A percentile compares a stretch with the other conserved stretches of the same genome.
Conservation (phyloP, 2,888 invertebrate species). For the Chymomyza amoena region DNA sequence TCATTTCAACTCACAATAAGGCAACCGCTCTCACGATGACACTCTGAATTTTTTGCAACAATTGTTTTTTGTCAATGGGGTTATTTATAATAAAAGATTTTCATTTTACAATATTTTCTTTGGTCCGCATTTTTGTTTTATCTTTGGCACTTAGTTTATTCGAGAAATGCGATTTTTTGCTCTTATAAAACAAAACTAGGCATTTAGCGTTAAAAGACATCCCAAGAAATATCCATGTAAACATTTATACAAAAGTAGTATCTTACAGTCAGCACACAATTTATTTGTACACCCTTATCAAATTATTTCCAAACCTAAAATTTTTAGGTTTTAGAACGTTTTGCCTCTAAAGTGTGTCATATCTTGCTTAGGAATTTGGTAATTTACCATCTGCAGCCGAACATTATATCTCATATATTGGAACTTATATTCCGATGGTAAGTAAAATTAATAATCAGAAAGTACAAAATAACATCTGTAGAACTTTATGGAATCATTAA, state of each 20-base stretch:
- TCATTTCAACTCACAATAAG: constrained; percentile 33
- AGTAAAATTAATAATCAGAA: too few species aligned
- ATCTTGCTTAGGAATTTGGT: too few species aligned
- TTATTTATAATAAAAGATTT: not conserved
- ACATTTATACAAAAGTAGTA: not conserved
- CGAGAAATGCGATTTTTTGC: not conserved
- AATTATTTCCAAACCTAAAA: too few species aligned
- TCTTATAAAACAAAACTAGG: not conserved
- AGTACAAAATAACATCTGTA: too few species aligned
- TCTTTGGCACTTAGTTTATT: not conserved
- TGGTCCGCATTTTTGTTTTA: not conserved
- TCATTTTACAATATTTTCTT: not conserved
- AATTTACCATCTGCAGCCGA: too few species aligned
- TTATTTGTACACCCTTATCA: too few species aligned
- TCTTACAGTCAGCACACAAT: not conserved
- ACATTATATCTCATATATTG: too few species aligned
- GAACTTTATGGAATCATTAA: too few species aligned
- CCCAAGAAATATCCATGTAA: too few species aligned
- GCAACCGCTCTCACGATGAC: not conserved
- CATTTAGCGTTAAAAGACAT: not conserved
- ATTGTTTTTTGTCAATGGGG: not conserved
- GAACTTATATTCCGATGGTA: too few species aligned
- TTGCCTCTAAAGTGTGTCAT: too few species aligned
- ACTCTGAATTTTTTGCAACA: not conserved
- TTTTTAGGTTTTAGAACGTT: too few species aligned